Base-by-base conservation (phyloP, 2,113 vertebrate species). In the Grammomys surdaster region DNA sequence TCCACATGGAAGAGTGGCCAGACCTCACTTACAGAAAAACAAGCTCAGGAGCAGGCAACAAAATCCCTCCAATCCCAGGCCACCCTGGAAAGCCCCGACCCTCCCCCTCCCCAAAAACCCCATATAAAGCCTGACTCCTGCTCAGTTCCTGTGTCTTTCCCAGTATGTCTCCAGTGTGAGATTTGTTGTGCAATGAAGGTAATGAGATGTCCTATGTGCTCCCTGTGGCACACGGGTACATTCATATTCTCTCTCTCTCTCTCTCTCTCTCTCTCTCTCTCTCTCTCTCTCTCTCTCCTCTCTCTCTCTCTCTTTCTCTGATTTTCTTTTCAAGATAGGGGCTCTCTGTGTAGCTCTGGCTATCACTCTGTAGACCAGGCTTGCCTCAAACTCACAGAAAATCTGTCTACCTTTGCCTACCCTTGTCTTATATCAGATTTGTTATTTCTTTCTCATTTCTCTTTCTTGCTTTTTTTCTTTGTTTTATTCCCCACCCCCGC, bases 401-500 rank as follows among this genome's bases (percentile, higher is more conserved):
- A 67, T 19, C 33, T 19, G 7, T 36, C 17, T 72, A 8, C 70
- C 70, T 72, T n/a, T 72, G 36, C 14, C 70, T 40, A 28, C 28
- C n/a, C 43, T 16, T 46, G 19, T 46, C 1, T 5, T 43, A 26
- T 58, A 60, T 40, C 67, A 60, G 51, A 92, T 46, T 91, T 19
- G 16, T 26, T 36, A 51, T 54, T 43, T 75, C 26, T 36, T 9
- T 48, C 40, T 48, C 3, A 24, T 24, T 56, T 58, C 24, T 56
- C 54, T 7, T 33, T 56, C 63, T 76, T 11, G 12, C 19, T 36
- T 77, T 51, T 9, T 9, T 63, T 46, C 28, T 24, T 22, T 7
- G 14, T 16, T 48, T 13, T 51, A 4, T 54, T 7, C 6, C 24
- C 19, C 2, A 2, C 65, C 11, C 11, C 17, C 17, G 9, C 2